phyloP scores from a whole-genome alignment of 2,888 invertebrate species.

The Carcina quercana region DNA sequence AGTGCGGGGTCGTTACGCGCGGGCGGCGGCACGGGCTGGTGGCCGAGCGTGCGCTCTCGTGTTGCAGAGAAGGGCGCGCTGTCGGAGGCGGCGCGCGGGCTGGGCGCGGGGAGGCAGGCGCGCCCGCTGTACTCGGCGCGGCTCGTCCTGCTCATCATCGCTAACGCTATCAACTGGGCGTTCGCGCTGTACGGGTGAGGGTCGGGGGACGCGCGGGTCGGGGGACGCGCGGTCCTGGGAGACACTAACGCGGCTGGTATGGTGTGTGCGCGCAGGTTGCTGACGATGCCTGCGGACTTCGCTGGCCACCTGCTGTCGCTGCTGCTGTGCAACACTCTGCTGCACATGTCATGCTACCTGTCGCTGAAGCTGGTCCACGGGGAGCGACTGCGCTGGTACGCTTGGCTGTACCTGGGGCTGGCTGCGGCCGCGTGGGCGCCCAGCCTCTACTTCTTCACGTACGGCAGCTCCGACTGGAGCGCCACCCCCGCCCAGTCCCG shows the following conservation, averaged over 20 bases:
- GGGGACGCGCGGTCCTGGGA: not conserved
- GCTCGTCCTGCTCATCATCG: conserved; percentile 74
- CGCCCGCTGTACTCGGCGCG: conserved; percentile 66
- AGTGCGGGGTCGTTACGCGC: conserved; percentile 3
- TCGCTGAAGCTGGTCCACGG: conserved; percentile 86
- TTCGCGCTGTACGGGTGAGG: conserved; percentile 79
- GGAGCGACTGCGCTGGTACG: conserved; percentile 77
- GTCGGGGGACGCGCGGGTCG: not conserved
- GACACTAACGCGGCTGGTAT: not conserved
- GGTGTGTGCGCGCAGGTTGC: conserved; percentile 44
- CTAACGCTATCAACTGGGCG: conserved; percentile 79
- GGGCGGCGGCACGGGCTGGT: not conserved
- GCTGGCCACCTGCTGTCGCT: conserved; percentile 86
- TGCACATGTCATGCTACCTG: conserved; percentile 89
- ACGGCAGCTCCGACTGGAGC: conserved; percentile 46
- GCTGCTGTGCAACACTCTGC: conserved; percentile 87
- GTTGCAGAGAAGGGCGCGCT: conserved; percentile 40
- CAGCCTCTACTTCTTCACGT: conserved; percentile 74
- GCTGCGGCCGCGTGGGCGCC: conserved; percentile 80
- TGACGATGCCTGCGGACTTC: conserved; percentile 80
- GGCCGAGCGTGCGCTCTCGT: not conserved
- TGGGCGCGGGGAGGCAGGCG: conserved; percentile 24
- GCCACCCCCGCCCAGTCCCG: conserved; percentile 82
- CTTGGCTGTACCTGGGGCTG: conserved; percentile 77
- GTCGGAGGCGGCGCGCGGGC: conserved; percentile 42